Evolutionary conservation across 2,797 vertebrate species (phyloP), one percentile per base, ranked within the genome.

Genomic region (Takifugu rubripes): DNA sequence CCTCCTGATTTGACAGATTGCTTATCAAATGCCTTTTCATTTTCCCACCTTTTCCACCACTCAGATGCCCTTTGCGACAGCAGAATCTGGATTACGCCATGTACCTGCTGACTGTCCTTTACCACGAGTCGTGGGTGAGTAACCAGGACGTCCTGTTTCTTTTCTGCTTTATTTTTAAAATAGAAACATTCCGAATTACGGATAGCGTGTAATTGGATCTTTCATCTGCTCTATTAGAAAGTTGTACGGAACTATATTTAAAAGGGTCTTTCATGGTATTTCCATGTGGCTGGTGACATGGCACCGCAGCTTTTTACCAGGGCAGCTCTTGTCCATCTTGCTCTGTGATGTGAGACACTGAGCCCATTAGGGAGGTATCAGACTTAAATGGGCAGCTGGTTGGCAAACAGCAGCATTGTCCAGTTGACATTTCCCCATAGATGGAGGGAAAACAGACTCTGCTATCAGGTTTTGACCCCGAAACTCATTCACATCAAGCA

Each of bases 111-210:
- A 99, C 96, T 2, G 96, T 96, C 66, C 85, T 99, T 27, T 99
- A 95, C 84, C 97, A 99, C 2, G 97, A 99, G 74, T 97, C 96
- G 7, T 99, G 96, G 95, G 97, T 99, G 90, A 94, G 96, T 83
- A 27, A 14, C 55, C 15, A 24, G 15, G 10, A 21, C 5, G 6
- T 46, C 44, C 16, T 17, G 10, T 3, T 46, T 15, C 54, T 25
- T 8, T 9, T 48, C 14, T n/a, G 49, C 25, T 3, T 11, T 8
- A 45, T 21, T 17, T 46, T 21, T 21, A 9, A 21, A 21, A 8
- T 5, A 3, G n/a, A 46, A 5, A 21, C 43, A 21, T 50, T 1
- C n/a, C 2, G n/a, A 17, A 49, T 44, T 33, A 33, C 9, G 10
- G 31, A 33, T 33, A 33, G 8, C 10, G 1, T 33, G 8, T 33